These are phyloP conservation scores for Mnemiopsis leidyi DNA, from an alignment of 37 sponge, comb jelly and placozoan genomes.

Conservation along the genomic window DNA sequence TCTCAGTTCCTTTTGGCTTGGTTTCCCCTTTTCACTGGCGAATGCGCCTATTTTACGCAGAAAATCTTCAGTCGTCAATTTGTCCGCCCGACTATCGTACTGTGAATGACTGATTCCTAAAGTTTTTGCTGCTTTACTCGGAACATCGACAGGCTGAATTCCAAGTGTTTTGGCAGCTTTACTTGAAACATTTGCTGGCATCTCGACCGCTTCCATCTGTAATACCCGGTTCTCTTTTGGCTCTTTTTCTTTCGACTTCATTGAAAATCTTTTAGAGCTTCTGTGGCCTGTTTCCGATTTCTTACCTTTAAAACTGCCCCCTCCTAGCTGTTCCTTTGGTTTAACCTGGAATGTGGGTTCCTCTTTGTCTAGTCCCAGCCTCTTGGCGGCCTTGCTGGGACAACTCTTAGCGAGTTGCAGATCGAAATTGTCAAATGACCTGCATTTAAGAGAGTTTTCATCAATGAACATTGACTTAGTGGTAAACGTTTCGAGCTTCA, in stretches of 20 bases:
- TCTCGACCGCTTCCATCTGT: background rate
- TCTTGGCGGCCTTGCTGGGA: background rate
- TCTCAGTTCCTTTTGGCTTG: background rate
- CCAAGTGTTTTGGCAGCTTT: conserved; percentile 48
- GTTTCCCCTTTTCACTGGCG: background rate
- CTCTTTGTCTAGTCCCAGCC: background rate
- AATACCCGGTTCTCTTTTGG: background rate
- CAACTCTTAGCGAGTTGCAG: background rate
- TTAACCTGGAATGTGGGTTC: background rate
- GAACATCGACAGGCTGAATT: background rate
- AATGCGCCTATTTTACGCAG: conserved; percentile 20
- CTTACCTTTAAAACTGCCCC: background rate
- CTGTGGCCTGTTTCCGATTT: background rate
- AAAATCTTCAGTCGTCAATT: background rate
- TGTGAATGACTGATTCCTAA: background rate
- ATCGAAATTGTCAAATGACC: conserved; percentile 6
- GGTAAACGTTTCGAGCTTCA: background rate
- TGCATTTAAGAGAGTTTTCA: background rate
- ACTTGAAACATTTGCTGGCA: background rate
- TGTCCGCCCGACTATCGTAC: background rate
- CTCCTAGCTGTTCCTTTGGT: background rate
- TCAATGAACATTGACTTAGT: background rate
- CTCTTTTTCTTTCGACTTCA: background rate
- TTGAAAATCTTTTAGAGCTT: background rate
- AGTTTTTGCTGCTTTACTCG: background rate